Conservation (phyloP, 2,113 vertebrate genomes). For the Alouatta palliata region DNA sequence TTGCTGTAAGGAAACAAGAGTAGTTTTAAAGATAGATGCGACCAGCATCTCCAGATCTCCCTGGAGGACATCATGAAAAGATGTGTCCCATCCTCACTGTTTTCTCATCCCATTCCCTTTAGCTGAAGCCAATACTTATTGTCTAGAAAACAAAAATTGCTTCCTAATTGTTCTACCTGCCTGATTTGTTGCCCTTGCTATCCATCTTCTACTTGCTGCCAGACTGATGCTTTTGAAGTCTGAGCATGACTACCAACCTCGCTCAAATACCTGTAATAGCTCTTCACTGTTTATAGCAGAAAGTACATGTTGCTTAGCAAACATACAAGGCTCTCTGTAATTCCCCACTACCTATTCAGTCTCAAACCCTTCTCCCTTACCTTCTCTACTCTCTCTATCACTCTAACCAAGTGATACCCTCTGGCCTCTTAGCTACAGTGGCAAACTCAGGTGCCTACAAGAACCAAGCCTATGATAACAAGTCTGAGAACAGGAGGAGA, state of each 20-base stretch:
- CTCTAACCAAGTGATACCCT: background rate
- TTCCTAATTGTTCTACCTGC: background rate
- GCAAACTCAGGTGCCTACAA: background rate
- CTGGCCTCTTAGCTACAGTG: background rate
- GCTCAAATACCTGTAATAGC: background rate
- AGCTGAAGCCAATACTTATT: background rate
- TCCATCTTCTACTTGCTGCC: background rate
- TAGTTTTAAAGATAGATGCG: constrained; percentile 28
- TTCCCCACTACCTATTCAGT: background rate
- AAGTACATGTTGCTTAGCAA: background rate
- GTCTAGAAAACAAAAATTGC: background rate
- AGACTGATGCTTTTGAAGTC: background rate
- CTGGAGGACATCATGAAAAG: background rate
- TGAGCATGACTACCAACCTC: background rate
- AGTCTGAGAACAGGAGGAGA: background rate
- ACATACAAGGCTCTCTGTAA: background rate
- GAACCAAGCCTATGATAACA: background rate
- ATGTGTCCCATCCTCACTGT: background rate
- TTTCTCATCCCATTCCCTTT: background rate
- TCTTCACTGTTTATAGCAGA: background rate
- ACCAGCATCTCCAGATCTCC: background rate
- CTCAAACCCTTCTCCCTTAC: background rate
- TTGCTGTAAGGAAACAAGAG: background rate
- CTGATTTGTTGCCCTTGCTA: background rate
- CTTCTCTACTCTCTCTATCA: background rate